Evolutionary conservation across 2,113 vertebrate species (phyloP), one percentile per base, ranked within the genome.

Genomic region (Aphyosemion australe): DNA sequence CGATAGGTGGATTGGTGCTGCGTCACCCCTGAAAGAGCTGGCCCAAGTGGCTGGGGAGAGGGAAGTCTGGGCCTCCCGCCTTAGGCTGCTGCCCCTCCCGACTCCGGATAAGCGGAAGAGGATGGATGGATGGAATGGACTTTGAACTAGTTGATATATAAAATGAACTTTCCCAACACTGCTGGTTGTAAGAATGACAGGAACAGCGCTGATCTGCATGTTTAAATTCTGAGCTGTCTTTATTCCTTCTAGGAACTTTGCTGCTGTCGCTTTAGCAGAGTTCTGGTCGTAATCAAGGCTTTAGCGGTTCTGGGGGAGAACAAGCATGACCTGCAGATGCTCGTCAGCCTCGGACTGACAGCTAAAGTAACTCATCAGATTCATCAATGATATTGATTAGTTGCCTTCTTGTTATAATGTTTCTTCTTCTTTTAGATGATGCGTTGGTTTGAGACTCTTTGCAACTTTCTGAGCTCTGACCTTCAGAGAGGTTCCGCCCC

Each of bases 361-460:
- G 12, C 79, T 0, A 79, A 87, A 41, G 85, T 85, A 59, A 60
- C 46, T 5, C n/a, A 21, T 58, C 20, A 15, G 19, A 58, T 5
- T 45, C 1, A 11, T 57, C 7, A 0, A 26, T 15, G 1, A 9
- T 6, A 21, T 54, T 21, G 0, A 6, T 19, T 52, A 6, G 15
- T 55, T 37, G n/a, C 15, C 16, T 34, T 6, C 42, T 1, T 8
- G 7, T 10, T 37, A 10, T 7, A 8, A 10, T 37, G 34, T 37
- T 8, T 8, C 0, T 37, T 18, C 49, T 20, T 1, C 9, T 50
- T 39, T 16, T 1, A 89, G 87, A 47, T 80, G 60, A 12, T 72
- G 62, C 7, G 39, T 45, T 89, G 87, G 87, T 89, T 84, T 5
- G 43, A 84, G 34, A 48, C 58, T 0, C 7, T 86, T 20, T 32